A percentile compares a stretch with the other conserved stretches of the same genome.
These are phyloP conservation scores for Hypolimnas misippus DNA, from an alignment of 2,888 invertebrate species.

Conservation along the genomic window DNA sequence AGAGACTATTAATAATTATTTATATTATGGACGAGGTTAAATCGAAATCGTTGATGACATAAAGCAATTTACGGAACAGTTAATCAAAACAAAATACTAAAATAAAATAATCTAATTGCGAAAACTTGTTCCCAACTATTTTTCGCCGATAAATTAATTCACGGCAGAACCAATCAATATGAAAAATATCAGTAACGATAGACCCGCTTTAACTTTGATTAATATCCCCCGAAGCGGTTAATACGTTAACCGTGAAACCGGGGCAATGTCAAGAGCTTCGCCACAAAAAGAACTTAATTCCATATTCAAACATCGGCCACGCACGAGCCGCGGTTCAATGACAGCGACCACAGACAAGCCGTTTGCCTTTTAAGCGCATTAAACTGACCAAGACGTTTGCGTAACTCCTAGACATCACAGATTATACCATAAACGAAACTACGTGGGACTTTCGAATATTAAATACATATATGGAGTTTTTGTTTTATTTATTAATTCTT, in stretches of 20 bases:
- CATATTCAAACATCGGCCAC: conserved; percentile 70
- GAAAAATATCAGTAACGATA: conserved; percentile 21
- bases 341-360: conserved; percentile 71
- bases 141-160: conserved; percentile 51
- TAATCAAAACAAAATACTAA: conserved; percentile 38
- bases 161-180: conserved; percentile 47
- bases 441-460: conserved; percentile 10
- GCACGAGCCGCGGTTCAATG: conserved; percentile 69
- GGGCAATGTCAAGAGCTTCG: conserved; percentile 77
- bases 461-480: not conserved
- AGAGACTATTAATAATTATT: not conserved
- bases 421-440: conserved; percentile 54
- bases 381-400: conserved; percentile 71
- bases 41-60: conserved; percentile 7
- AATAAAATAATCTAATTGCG: conserved; percentile 25
- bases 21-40: not conserved
- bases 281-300: conserved; percentile 68
- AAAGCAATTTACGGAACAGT: conserved; percentile 41
- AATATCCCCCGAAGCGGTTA: conserved; percentile 45
- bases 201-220: conserved; percentile 56
- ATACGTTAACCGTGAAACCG: conserved; percentile 57
- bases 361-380: conserved; percentile 74
- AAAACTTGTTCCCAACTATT: conserved; percentile 16
- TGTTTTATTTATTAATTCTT: conserved; percentile 14
- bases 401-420: conserved; percentile 54